These are phyloP conservation scores for Pteria penguin DNA, from an alignment of 2,888 invertebrate species.

Conservation along the genomic window DNA sequence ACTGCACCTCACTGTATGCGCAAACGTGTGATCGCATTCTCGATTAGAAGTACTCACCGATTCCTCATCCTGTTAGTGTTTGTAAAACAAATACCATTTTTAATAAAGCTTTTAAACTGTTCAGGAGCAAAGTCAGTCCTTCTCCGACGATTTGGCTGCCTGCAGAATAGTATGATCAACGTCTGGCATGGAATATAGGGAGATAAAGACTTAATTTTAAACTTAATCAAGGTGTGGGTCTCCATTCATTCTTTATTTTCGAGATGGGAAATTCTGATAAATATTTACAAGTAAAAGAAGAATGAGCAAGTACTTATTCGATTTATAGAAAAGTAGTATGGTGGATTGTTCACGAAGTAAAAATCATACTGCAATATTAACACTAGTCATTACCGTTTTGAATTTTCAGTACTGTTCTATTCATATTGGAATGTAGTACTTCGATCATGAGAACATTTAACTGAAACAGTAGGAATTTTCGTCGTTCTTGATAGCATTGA, in stretches of 20 bases:
- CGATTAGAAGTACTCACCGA: too few species aligned
- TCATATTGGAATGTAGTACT: constrained; percentile 15
- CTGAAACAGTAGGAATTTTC: not conserved
- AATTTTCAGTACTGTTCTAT: constrained; percentile 7
- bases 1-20: too few species aligned
- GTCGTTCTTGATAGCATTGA: constrained; percentile 1
- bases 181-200: constrained; percentile 3
- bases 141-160: constrained; percentile 15
- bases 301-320: not conserved
- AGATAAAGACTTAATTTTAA: not conserved
- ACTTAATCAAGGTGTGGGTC: constrained; percentile 6
- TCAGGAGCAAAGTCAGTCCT: not conserved
- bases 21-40: too few species aligned
- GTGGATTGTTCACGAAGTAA: not conserved
- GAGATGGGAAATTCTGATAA: constrained; percentile 16
- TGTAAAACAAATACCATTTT: not conserved
- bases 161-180: constrained; percentile 8
- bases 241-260: constrained; percentile 18
- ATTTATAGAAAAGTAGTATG: not conserved
- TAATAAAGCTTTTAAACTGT: not conserved
- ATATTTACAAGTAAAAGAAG: not conserved
- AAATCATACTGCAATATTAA: constrained; percentile 19
- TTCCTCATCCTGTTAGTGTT: too few species aligned
- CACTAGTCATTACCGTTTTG: constrained; percentile 23
- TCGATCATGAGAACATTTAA: constrained; percentile 5